These are phyloP conservation scores for Cyrtodaria siliqua DNA, from an alignment of 2,888 invertebrate genomes.

Conservation along the genomic window DNA sequence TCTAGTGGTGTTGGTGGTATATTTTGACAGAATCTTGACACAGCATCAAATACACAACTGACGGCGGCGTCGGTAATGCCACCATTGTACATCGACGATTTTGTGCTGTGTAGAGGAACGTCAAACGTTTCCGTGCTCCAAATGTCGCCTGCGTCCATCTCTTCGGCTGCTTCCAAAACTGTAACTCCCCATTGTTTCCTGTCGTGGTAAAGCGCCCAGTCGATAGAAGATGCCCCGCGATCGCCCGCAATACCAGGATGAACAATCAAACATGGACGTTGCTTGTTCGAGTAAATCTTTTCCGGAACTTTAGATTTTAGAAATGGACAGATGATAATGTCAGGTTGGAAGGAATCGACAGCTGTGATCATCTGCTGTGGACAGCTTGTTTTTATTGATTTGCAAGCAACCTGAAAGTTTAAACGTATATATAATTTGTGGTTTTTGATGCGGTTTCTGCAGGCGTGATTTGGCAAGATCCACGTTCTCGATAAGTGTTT, in stretches of 20 bases:
- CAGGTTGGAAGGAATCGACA: slow-evolving; percentile 23
- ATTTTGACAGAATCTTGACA: slow-evolving; percentile 36
- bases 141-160: too few species aligned
- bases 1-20: slow-evolving; percentile 9
- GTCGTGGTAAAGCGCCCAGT: slow-evolving; percentile 15
- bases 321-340: slow-evolving; percentile 50
- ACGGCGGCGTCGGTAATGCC: slow-evolving; percentile 34
- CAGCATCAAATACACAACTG: slow-evolving; percentile 32
- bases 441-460: too few species aligned
- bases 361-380: slow-evolving; percentile 8
- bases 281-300: slow-evolving; percentile 9
- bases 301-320: slow-evolving; percentile 41
- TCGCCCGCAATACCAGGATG: slow-evolving; percentile 55
- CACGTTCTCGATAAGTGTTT: too few species aligned
- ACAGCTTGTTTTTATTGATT: neutral
- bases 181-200: slow-evolving; percentile 36
- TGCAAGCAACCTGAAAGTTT: slow-evolving; percentile 23
- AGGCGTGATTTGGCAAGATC: too few species aligned
- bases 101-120: slow-evolving; percentile 23
- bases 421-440: too few species aligned
- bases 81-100: slow-evolving; percentile 46
- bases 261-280: slow-evolving; percentile 43
- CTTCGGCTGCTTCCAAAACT: slow-evolving; percentile 26
- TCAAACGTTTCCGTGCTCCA: slow-evolving; percentile 33
- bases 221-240: too few species aligned